Conservation (phyloP, 2,888 invertebrate genomes). For the Perithous albicinctus region DNA sequence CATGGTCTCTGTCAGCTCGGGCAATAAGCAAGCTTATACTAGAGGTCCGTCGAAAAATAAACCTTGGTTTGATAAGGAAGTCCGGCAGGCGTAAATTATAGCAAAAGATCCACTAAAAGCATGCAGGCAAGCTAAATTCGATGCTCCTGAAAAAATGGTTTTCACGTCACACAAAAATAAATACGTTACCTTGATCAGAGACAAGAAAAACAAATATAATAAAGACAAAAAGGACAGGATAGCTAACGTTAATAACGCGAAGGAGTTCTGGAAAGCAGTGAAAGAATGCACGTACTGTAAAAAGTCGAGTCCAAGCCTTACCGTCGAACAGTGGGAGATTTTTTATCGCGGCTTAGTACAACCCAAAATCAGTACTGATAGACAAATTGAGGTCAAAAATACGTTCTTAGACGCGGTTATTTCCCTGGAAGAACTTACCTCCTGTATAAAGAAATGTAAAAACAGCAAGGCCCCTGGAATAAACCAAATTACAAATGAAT, state of each 20-base stretch:
- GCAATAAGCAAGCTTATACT: background rate
- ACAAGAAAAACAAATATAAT: background rate
- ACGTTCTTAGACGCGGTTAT: conserved; percentile 19
- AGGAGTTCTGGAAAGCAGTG: conserved; percentile 10
- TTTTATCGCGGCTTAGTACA: background rate
- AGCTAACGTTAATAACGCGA: background rate
- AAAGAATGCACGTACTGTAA: background rate
- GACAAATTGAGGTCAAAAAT: too few species aligned
- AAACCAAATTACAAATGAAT: conserved; percentile 48
- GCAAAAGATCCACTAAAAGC: conserved; percentile 1
- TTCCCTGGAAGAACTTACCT: background rate
- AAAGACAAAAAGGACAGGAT: background rate
- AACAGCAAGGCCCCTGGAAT: conserved; percentile 51
- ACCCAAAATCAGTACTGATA: background rate
- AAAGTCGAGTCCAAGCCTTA: background rate
- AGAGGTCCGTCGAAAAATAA: background rate
- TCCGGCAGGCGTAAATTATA: background rate
- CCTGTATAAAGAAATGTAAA: conserved; percentile 37
- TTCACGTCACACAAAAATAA: background rate
- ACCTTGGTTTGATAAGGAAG: conserved; percentile 14
- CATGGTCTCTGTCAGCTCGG: background rate
- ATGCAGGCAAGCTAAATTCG: background rate
- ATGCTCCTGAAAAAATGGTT: background rate
- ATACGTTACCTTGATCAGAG: background rate
- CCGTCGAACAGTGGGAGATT: conserved; percentile 6